These are phyloP conservation scores for Byasa hedistus DNA, from an alignment of 2,888 invertebrate species.

Conservation along the genomic window DNA sequence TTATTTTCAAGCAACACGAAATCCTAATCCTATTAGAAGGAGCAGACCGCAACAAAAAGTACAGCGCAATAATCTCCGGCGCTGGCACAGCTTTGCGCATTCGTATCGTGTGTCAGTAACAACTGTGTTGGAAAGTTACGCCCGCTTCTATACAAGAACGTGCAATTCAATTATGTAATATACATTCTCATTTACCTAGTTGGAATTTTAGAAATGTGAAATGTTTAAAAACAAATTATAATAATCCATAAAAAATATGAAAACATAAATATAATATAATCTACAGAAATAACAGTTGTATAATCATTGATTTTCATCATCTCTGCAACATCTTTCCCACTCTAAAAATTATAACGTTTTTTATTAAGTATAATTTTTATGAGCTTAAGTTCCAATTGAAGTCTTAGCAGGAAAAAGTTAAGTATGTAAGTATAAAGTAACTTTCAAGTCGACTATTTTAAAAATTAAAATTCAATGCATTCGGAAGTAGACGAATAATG, in stretches of 20 bases:
- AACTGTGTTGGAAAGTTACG: constrained; percentile 4
- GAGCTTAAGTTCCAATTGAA: too few relatives aligned
- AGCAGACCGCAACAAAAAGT: constrained; percentile 3
- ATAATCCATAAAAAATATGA: too few relatives aligned
- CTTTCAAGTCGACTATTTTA: background rate
- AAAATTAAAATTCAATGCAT: background rate
- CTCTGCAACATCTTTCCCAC: too few relatives aligned
- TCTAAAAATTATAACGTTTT: too few relatives aligned
- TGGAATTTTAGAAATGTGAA: background rate
- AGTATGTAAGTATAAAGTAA: too few relatives aligned
- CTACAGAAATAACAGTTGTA: too few relatives aligned
- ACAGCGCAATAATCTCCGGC: constrained; percentile 1
- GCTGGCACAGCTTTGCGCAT: constrained; percentile 9
- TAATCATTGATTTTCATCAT: too few relatives aligned
- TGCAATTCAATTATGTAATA: background rate
- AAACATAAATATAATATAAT: too few relatives aligned
- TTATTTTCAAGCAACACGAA: background rate
- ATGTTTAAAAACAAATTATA: background rate
- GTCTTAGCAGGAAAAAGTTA: too few relatives aligned
- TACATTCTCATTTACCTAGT: background rate
- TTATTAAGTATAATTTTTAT: too few relatives aligned
- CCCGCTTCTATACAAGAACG: background rate
- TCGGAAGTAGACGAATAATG: background rate
- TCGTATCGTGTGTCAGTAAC: constrained; percentile 12
- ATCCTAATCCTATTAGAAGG: constrained; percentile 7